Evolutionary conservation across 37 sponge, comb jelly and placozoan genomes (phyloP).

Genomic region (Crambe crambe): DNA sequence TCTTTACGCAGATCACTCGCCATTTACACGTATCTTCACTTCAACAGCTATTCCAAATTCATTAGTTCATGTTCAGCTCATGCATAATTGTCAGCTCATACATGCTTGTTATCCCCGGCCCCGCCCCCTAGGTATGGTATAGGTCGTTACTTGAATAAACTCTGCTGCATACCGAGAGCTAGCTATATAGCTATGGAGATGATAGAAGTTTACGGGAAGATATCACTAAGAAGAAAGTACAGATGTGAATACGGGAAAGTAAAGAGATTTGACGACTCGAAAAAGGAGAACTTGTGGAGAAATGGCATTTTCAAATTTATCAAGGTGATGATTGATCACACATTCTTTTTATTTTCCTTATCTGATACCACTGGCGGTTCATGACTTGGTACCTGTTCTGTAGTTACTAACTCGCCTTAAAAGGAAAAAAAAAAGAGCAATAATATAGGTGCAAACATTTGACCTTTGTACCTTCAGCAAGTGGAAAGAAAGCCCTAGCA

Average conservation of each 20-base stretch:
- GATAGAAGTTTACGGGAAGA: background rate
- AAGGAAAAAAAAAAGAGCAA: background rate
- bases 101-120: no score
- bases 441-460: no score
- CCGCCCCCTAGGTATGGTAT: no score
- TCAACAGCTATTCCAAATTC: no score
- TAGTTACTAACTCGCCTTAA: conserved; percentile 22
- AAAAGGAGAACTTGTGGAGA: background rate
- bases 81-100: no score
- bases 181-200: background rate
- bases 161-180: no score
- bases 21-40: no score
- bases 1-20: background rate
- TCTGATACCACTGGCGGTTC: background rate
- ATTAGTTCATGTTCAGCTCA: no score
- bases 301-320: background rate
- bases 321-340: conserved; percentile 13
- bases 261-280: background rate
- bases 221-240: background rate
- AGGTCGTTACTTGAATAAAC: no score
- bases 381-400: background rate
- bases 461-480: conserved; percentile 49
- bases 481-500: conserved; percentile 55
- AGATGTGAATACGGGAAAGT: background rate
- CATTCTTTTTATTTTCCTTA: conserved; percentile 14